Evolutionary conservation across 2,113 vertebrate genomes (phyloP).

Genomic region (Naja naja): DNA sequence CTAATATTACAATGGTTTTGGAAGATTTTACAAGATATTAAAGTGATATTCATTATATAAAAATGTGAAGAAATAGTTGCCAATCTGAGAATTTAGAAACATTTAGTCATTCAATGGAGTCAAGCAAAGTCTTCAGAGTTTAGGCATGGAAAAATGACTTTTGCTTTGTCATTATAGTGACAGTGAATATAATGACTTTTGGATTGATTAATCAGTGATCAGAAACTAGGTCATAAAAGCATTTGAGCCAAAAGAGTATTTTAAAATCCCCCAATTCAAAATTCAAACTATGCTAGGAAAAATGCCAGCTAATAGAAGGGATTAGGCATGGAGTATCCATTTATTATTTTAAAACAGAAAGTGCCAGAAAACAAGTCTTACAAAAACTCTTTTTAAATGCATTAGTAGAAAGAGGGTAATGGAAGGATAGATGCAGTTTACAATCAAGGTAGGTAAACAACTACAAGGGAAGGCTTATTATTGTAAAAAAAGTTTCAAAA

Average conservation of each 20-base stretch:
- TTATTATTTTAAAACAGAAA: background rate
- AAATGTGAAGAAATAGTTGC: background rate
- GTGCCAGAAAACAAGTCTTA: background rate
- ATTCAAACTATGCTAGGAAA: background rate
- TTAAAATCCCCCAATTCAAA: background rate
- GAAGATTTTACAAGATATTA: background rate
- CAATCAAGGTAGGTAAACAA: background rate
- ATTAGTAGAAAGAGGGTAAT: background rate
- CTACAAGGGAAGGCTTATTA: background rate
- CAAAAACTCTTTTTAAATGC: background rate
- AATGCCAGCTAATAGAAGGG: background rate
- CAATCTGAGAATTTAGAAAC: conserved; percentile 7
- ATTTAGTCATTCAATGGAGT: background rate
- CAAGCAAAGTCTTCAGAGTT: background rate
- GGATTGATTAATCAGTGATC: background rate
- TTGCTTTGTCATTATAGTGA: background rate
- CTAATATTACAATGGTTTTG: background rate
- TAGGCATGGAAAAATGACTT: background rate
- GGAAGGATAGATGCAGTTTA: background rate
- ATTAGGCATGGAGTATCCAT: background rate
- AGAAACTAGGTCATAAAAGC: background rate
- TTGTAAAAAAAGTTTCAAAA: background rate
- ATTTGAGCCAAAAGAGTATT: background rate
- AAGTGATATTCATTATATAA: background rate
- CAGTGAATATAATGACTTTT: background rate